These are phyloP conservation scores for Hirtodrosophila duncani DNA, from an alignment of 2,888 invertebrate genomes.

Conservation along the genomic window DNA sequence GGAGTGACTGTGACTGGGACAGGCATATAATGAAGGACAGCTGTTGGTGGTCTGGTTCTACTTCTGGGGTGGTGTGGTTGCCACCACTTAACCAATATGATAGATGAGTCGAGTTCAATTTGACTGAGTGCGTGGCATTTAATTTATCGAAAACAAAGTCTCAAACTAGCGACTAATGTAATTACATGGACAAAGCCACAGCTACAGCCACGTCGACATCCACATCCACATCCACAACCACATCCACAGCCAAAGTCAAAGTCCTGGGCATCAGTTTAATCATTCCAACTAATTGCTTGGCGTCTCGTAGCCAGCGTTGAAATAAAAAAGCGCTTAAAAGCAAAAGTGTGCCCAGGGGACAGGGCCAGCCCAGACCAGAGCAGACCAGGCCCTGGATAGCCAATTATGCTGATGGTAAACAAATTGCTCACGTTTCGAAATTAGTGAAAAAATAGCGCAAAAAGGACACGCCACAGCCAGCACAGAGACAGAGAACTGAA, in stretches of 20 bases:
- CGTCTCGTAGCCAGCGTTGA: constrained; percentile 32
- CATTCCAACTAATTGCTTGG: constrained; percentile 73
- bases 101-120: constrained; percentile 64
- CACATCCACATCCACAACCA: not conserved
- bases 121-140: constrained; percentile 68
- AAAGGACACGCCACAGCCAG: constrained; percentile 56
- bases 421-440: constrained; percentile 76
- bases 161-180: constrained; percentile 68
- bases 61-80: too few relatives aligned
- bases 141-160: constrained; percentile 67
- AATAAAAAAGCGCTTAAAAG: constrained; percentile 66
- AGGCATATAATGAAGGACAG: too few relatives aligned
- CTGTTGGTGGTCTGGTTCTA: too few relatives aligned
- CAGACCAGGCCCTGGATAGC: constrained; percentile 43
- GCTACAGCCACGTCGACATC: not conserved
- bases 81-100: too few relatives aligned
- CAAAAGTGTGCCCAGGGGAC: constrained; percentile 63
- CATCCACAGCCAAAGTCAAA: constrained; percentile 36
- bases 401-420: constrained; percentile 78
- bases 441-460: constrained; percentile 44
- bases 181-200: constrained; percentile 54
- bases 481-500: constrained; percentile 21
- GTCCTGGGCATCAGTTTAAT: constrained; percentile 66
- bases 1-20: too few relatives aligned
- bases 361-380: too few relatives aligned